Evolutionary conservation across 2,113 vertebrate species (phyloP).

Genomic region (Pteropus alecto): DNA sequence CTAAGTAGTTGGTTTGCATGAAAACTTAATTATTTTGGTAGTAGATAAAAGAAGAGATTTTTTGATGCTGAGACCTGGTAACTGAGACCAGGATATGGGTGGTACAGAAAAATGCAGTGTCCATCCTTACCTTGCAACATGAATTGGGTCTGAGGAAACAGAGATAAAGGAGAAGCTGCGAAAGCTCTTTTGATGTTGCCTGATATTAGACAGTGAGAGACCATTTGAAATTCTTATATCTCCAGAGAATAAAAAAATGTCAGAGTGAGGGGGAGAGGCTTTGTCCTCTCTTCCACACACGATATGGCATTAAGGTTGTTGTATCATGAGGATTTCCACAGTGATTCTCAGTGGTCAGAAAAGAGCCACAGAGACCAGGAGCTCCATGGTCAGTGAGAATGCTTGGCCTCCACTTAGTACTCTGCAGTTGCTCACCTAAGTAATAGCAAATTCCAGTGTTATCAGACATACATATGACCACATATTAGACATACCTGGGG

Average conservation of each 20-base stretch:
- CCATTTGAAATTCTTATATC: neutral
- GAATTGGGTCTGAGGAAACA: neutral
- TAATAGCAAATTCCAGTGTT: neutral
- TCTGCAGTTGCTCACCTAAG: neutral
- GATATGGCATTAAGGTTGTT: neutral
- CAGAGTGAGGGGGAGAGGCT: rapidly evolving
- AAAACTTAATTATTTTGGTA: neutral
- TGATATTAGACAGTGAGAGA: neutral
- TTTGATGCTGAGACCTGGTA: neutral
- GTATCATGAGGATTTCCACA: neutral
- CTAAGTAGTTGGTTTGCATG: neutral
- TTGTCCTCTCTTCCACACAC: neutral
- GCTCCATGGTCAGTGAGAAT: neutral
- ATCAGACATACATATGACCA: neutral
- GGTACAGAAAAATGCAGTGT: neutral
- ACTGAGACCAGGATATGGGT: neutral
- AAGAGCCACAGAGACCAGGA: neutral
- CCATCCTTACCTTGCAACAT: neutral
- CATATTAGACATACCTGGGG: neutral
- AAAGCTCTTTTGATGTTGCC: neutral
- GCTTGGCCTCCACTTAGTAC: rapidly evolving
- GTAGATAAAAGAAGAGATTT: neutral
- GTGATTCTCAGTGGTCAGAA: neutral
- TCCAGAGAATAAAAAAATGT: neutral
- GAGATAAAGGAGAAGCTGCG: neutral